These are phyloP conservation scores for Tetraneura akinire DNA, from an alignment of 1,140 invertebrate genomes.

Conservation along the genomic window DNA sequence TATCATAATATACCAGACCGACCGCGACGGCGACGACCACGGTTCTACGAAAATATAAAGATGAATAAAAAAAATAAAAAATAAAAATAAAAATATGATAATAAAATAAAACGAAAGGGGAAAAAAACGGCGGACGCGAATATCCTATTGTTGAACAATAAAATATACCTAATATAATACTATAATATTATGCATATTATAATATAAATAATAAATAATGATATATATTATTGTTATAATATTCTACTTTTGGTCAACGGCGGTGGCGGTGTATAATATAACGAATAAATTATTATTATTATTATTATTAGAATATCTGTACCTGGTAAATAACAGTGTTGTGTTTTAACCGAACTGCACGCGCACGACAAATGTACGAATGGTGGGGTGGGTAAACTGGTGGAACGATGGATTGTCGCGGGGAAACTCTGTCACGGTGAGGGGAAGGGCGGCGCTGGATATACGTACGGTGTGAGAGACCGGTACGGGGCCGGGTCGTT, in stretches of 20 bases:
- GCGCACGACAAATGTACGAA: background rate
- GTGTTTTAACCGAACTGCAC: constrained; percentile 1
- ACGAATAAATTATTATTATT: too few species aligned
- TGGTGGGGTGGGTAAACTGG: background rate
- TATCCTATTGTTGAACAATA: constrained; percentile 13
- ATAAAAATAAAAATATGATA: too few species aligned
- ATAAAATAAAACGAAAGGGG: background rate
- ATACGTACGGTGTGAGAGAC: background rate
- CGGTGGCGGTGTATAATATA: background rate
- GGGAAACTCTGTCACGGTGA: background rate
- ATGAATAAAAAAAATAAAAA: background rate
- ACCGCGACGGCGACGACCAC: background rate
- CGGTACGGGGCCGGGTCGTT: constrained; percentile 36
- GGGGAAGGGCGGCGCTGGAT: background rate
- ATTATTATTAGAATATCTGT: too few species aligned
- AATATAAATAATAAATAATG: too few species aligned
- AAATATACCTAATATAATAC: too few species aligned
- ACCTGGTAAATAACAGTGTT: too few species aligned
- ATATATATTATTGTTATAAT: too few species aligned
- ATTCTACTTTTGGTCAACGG: constrained; percentile 3
- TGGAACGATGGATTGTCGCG: background rate
- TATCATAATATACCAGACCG: background rate
- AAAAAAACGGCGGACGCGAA: constrained; percentile 5
- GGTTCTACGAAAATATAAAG: background rate
- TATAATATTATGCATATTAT: background rate